These are phyloP conservation scores for Astropecten irregularis DNA, from an alignment of 53 echinoderm and acorn worm species.

Conservation along the genomic window DNA sequence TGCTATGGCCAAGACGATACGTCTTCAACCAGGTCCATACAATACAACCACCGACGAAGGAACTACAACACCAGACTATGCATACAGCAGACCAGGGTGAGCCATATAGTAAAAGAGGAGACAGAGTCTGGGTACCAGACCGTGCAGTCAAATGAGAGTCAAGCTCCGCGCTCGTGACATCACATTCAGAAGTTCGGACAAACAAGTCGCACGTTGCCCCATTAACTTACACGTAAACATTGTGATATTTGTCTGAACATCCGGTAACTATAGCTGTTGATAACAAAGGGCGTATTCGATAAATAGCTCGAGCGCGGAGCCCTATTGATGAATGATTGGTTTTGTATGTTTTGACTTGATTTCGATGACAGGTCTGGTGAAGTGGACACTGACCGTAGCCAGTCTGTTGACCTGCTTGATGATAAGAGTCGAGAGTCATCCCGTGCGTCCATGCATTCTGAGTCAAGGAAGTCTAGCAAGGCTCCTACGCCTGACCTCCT, in stretches of 20 bases:
- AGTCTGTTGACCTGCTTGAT: slow-evolving; percentile 62
- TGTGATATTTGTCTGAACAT: no score
- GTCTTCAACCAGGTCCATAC: slow-evolving; percentile 70
- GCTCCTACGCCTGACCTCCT: slow-evolving; percentile 97
- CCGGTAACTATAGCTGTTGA: no score
- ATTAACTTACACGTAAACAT: no score
- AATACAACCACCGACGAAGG: neutral
- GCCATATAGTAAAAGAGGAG: no score
- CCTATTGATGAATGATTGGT: no score
- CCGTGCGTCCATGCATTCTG: slow-evolving; percentile 66
- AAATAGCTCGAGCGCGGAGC: no score
- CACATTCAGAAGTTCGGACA: no score
- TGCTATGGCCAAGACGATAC: slow-evolving; percentile 81
- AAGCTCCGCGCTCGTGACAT: no score
- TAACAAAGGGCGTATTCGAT: no score
- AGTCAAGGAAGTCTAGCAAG: slow-evolving; percentile 67
- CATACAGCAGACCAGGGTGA: slow-evolving; percentile 86
- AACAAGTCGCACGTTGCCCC: no score
- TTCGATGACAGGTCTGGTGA: slow-evolving; percentile 21
- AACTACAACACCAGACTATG: slow-evolving; percentile 47
- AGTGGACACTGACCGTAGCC: slow-evolving; percentile 65
- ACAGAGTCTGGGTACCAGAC: no score
- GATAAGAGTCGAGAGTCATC: slow-evolving; percentile 65
- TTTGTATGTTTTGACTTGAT: neutral
- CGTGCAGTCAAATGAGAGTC: neutral